Evolutionary conservation across 53 echinoderm and acorn worm genomes (phyloP), one percentile per base, ranked within the genome.

Genomic region (Henricia sp.): DNA sequence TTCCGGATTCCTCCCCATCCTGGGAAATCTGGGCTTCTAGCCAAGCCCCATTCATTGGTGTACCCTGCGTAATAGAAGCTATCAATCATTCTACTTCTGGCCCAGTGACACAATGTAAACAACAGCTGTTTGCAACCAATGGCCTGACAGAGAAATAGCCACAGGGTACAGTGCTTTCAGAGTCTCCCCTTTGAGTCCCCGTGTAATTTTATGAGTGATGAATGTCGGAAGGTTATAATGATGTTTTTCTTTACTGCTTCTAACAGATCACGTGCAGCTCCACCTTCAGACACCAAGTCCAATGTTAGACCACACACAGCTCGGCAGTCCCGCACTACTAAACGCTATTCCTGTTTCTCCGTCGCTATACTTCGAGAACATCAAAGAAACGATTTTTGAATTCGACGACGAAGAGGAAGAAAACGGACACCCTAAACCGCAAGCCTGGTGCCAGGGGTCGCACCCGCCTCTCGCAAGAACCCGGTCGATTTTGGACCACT

Each of bases 201-300:
- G n/a, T n/a, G n/a, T n/a, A n/a, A n/a, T n/a, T n/a, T n/a, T n/a
- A n/a, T n/a, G n/a, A n/a, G n/a, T n/a, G n/a, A n/a, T n/a, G n/a
- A n/a, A n/a, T n/a, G n/a, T n/a, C n/a, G n/a, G n/a, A n/a, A n/a
- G n/a, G n/a, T n/a, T n/a, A n/a, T n/a, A n/a, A n/a, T n/a, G n/a
- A n/a, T n/a, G n/a, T n/a, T n/a, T n/a, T n/a, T n/a, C n/a, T 83
- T 17, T 54, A 4, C 66, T 37, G 0, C 70, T 39, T 12, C 46
- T 56, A 76, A 16, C 86, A 94, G 97, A 96, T 5, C 91, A 89
- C 83, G 91, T 91, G 88, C 85, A 93, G 40, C 68, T 92, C 33
- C 71, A 86, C 27, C 67, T 91, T n/a, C 85, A 62, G 50, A 85
- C 91, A 1, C 87, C 89, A 0, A 96, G 96, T 65, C 96, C 96